Percentiles rank a stretch among this genome's conserved stretches.
Conservation (phyloP, 2,113 vertebrate species). For the Macroglossus sobrinus region DNA sequence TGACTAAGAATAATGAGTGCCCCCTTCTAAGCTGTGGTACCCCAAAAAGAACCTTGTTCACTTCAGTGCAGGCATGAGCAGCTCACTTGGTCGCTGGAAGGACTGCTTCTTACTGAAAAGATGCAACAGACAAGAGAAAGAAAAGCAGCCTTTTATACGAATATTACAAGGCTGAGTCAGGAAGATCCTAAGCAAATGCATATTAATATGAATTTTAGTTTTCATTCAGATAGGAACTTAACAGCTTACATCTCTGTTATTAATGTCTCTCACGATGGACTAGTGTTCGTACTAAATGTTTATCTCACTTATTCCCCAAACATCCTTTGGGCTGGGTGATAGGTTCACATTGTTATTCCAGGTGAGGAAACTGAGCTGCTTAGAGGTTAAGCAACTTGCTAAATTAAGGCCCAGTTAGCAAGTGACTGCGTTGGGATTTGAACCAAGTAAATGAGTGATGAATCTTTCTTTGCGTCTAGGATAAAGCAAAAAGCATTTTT, state of each 20-base stretch:
- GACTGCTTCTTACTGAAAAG: background rate
- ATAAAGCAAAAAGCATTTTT: conserved; percentile 22
- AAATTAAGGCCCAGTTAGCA: conserved; percentile 13
- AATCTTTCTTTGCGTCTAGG: conserved; percentile 34
- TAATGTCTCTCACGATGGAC: background rate
- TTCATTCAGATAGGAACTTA: background rate
- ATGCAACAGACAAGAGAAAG: background rate
- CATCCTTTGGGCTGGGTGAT: background rate
- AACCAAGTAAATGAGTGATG: conserved; percentile 39
- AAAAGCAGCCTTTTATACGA: background rate
- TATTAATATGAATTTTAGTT: conserved; percentile 36
- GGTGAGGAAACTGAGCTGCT: background rate
- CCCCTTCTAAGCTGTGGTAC: background rate
- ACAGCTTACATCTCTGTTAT: conserved; percentile 14
- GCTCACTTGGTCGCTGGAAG: background rate
- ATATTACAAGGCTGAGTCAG: background rate
- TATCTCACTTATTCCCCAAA: background rate
- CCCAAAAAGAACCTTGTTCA: background rate
- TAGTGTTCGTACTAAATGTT: background rate
- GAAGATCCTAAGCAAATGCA: conserved; percentile 30
- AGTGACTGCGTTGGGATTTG: conserved; percentile 21
- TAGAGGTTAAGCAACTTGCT: conserved; percentile 36
- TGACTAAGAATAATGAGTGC: background rate
- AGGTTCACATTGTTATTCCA: background rate
- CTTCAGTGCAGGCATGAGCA: background rate